phyloP scores from a whole-genome alignment of 1,140 invertebrate genomes.

The Bombus breviceps region DNA sequence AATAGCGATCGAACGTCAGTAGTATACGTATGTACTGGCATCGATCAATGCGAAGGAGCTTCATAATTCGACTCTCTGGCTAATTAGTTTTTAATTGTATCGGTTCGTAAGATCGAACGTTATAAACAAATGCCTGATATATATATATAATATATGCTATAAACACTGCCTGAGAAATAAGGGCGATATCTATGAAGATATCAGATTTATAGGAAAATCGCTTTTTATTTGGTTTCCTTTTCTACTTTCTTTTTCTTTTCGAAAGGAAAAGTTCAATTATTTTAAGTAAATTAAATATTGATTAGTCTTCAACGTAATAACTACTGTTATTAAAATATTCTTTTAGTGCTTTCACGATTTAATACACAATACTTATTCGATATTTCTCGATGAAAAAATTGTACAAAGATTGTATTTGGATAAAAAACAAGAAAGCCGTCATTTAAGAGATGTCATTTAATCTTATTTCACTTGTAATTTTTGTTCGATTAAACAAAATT shows the following conservation, averaged over 20 bases:
- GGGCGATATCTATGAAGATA: too few relatives aligned
- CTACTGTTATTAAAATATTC: background rate
- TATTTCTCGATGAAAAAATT: too few relatives aligned
- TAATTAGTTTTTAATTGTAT: constrained; percentile 11
- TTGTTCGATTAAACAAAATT: background rate
- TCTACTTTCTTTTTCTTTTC: background rate
- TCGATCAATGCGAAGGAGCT: background rate
- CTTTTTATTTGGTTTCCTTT: background rate
- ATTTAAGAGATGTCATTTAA: too few relatives aligned
- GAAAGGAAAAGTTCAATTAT: background rate
- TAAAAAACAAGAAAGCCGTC: too few relatives aligned
- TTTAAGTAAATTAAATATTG: background rate
- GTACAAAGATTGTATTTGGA: too few relatives aligned
- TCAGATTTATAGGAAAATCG: too few relatives aligned
- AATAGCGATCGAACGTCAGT: constrained; percentile 18
- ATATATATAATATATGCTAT: too few relatives aligned
- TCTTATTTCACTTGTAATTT: background rate
- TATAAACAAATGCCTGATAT: too few relatives aligned
- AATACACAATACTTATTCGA: too few relatives aligned
- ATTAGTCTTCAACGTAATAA: background rate
- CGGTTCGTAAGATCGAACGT: background rate
- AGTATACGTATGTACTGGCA: background rate
- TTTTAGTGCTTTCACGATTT: too few relatives aligned
- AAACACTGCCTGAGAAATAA: too few relatives aligned
- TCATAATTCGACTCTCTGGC: background rate